These are phyloP conservation scores for Echiichthys vipera DNA, from an alignment of 2,797 vertebrate genomes.

Conservation along the genomic window DNA sequence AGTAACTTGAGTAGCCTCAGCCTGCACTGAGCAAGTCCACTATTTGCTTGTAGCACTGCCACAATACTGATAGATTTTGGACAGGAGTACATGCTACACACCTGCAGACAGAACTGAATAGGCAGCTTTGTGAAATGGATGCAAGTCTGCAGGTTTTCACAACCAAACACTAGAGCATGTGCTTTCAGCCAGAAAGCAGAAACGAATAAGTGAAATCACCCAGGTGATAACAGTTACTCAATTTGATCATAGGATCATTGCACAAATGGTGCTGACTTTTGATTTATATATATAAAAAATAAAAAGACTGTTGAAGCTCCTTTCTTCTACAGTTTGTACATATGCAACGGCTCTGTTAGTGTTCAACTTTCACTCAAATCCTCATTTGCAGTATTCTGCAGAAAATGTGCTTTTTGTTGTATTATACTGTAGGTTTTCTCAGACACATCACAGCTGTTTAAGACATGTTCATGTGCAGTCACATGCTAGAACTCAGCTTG, in stretches of 20 bases:
- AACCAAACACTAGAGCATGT: neutral
- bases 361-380: neutral
- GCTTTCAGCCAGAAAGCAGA: conserved; percentile 9
- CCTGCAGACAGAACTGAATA: conserved; percentile 6
- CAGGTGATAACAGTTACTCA: neutral
- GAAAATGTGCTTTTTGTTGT: conserved; percentile 1
- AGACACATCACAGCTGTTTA: conserved; percentile 13
- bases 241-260: neutral
- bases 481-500: neutral
- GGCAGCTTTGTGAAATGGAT: neutral
- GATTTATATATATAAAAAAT: no score
- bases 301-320: neutral
- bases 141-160: conserved; percentile 1
- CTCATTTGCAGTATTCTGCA: neutral
- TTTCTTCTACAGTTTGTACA: neutral
- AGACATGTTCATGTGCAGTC: conserved; percentile 8
- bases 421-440: neutral
- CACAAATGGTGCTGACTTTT: neutral
- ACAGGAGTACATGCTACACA: neutral
- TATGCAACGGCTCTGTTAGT: neutral
- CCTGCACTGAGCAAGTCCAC: neutral
- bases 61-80: neutral
- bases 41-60: neutral
- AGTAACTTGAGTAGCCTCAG: neutral
- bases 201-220: conserved; percentile 1